A percentile compares a stretch with the other conserved stretches of the same genome.
Conservation (phyloP, 2,888 invertebrate species). For the Globia sparganii region DNA sequence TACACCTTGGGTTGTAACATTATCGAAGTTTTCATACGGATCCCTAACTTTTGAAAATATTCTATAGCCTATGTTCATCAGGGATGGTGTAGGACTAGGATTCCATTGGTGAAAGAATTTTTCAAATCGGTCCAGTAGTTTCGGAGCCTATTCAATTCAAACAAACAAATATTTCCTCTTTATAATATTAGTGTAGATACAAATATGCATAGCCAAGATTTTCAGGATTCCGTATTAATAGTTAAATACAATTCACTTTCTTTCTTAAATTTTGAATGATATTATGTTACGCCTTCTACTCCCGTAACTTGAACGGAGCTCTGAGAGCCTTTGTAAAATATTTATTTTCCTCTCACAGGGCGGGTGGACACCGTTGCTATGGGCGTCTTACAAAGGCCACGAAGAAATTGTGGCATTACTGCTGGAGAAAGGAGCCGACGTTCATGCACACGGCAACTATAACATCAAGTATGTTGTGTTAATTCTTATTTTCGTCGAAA, state of each 20-base stretch:
- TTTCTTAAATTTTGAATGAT: neutral
- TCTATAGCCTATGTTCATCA: too few relatives aligned
- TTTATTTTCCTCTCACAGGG: conserved; percentile 91
- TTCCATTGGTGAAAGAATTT: too few relatives aligned
- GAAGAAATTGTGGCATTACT: conserved; percentile 94
- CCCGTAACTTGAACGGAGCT: neutral
- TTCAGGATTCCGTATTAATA: conserved; percentile 1
- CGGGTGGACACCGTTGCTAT: conserved; percentile 99
- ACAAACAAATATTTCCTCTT: too few relatives aligned
- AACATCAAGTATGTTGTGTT: conserved; percentile 91
- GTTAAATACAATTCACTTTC: neutral
- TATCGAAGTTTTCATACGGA: too few relatives aligned
- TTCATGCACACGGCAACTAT: conserved; percentile 98
- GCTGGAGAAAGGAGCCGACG: conserved; percentile 96
- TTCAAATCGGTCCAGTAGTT: too few relatives aligned
- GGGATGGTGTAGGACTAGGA: too few relatives aligned
- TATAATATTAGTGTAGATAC: too few relatives aligned
- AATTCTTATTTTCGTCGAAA: neutral
- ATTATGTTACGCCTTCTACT: neutral
- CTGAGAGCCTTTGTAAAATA: neutral
- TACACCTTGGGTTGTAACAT: too few relatives aligned
- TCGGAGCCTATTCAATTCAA: too few relatives aligned
- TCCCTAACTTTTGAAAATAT: too few relatives aligned
- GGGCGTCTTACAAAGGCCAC: conserved; percentile 98
- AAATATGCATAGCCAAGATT: neutral